Evolutionary conservation across 2,113 vertebrate species (phyloP).

Genomic region (Passer domesticus): DNA sequence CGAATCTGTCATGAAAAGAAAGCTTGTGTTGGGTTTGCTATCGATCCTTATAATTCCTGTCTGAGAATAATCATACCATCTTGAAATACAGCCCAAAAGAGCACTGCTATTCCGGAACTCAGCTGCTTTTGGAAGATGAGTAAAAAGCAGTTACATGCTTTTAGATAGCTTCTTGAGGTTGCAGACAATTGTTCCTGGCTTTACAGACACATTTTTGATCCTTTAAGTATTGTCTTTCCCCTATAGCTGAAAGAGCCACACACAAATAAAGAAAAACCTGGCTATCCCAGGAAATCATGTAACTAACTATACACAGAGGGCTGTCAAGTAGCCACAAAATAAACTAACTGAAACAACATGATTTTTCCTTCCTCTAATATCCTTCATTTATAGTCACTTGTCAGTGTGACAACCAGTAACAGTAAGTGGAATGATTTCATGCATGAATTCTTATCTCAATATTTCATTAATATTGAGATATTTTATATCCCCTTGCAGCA

Average conservation of each 20-base stretch:
- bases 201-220: constrained; percentile 5
- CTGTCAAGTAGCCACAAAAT: constrained; percentile 12
- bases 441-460: not conserved
- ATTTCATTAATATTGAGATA: not conserved
- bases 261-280: not conserved
- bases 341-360: not conserved
- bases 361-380: not conserved
- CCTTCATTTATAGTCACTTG: not conserved
- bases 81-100: not conserved
- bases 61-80: not conserved
- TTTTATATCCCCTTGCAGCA: not conserved
- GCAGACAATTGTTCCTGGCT: not conserved
- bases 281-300: not conserved
- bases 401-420: not conserved
- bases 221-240: not conserved
- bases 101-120: not conserved
- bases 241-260: not conserved
- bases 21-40: not conserved
- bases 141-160: not conserved
- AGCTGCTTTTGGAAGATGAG: constrained; percentile 18
- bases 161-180: not conserved
- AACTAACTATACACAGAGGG: not conserved
- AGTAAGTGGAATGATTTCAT: not conserved
- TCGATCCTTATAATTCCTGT: not conserved
- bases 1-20: not conserved